Base-by-base conservation (phyloP, 1,140 invertebrate genomes). In the Drosophila repleta region DNA sequence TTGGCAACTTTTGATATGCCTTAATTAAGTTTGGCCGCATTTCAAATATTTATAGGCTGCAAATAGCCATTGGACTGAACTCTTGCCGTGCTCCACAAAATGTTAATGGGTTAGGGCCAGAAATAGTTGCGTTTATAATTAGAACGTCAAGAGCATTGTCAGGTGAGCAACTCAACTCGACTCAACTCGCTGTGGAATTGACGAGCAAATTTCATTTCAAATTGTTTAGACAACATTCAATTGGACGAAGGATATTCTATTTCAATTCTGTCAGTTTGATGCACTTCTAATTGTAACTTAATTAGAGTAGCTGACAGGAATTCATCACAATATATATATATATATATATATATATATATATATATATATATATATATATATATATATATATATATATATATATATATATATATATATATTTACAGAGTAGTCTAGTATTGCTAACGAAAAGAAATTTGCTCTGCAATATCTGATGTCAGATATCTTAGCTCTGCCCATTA, bases 1-100 rank as follows among this genome's bases (percentile, higher is more conserved):
- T 63, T 74, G 56, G 65, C 37, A 74, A 74, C 74, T 74, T 77
- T 74, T 72, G 71, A 70, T 77, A 68, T 74, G 56, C 58, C 71
- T 61, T 74, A 77, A 77, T 77, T 74, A 74, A 74, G 64, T 77
- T 77, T 61, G 55, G 64, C 20, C 49, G 49, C 65, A 74, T 61
- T 35, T 68, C 65, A 74, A 77, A 77, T 69, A 76, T 75, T 55
- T 70, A 48, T 58, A 61, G 74, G 67, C 66, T 39, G 57, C 64
- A 73, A 62, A 69, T 69, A 52, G 71, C 71, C 65, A 57, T 52
- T 52, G 39, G 66, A 43, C 39, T 49, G 58, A 67, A 49, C 56
- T 53, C 21, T 39, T 21, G 24, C 2, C 10, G 15, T 17, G 18
- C 18, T 29, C 11, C 45, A 24, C 53, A 35, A 78, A 78, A 85